A percentile compares a stretch with the other conserved stretches of the same genome.
Evolutionary conservation across 1,140 invertebrate genomes (phyloP).

Genomic region (Akabosia matsudoensis): DNA sequence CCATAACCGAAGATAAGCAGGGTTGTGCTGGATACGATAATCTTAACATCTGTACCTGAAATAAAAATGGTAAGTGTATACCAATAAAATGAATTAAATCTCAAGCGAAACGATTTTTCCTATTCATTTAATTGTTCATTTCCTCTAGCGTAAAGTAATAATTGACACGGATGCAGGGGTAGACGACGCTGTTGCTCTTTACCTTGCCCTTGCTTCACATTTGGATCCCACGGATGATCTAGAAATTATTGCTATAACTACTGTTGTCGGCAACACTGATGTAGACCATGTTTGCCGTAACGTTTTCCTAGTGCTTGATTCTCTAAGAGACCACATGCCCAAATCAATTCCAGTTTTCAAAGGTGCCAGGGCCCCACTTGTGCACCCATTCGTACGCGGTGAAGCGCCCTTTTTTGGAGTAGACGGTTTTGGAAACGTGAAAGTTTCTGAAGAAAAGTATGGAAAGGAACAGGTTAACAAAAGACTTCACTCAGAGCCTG

Average conservation of each 20-base stretch:
- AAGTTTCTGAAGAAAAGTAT: constrained; percentile 27
- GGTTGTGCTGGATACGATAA: too few relatives aligned
- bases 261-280: constrained; percentile 46
- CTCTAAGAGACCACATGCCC: neutral
- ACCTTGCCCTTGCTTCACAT: constrained; percentile 34
- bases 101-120: too few relatives aligned
- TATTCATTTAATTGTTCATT: too few relatives aligned
- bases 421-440: constrained; percentile 66
- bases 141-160: constrained; percentile 21
- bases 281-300: constrained; percentile 45
- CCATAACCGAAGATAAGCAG: too few relatives aligned
- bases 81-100: too few relatives aligned
- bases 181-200: constrained; percentile 38
- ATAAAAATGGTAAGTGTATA: too few relatives aligned
- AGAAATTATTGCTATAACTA: constrained; percentile 42
- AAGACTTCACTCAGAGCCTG: constrained; percentile 55
- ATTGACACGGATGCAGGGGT: constrained; percentile 39
- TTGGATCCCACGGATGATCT: constrained; percentile 17
- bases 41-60: too few relatives aligned
- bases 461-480: too few relatives aligned
- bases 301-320: constrained; percentile 40
- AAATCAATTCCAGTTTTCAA: constrained; percentile 51
- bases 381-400: constrained; percentile 46
- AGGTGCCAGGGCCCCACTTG: constrained; percentile 47
- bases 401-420: constrained; percentile 56